These are phyloP conservation scores for Aphidius ervi DNA, from an alignment of 1,140 invertebrate species.

Conservation along the genomic window DNA sequence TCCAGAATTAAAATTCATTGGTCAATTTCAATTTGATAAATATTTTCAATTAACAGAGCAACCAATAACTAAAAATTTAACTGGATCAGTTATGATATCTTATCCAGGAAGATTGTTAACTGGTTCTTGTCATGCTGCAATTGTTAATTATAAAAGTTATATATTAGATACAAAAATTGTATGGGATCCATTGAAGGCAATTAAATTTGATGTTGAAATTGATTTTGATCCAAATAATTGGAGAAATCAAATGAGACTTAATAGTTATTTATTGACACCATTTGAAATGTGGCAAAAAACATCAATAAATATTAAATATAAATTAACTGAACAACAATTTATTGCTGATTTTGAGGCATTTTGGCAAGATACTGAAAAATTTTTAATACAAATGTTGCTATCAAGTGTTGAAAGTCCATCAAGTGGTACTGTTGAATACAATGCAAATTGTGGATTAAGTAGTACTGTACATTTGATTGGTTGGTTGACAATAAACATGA, in stretches of 20 bases:
- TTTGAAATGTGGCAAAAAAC: conserved; percentile 71
- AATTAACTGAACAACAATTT: conserved; percentile 42
- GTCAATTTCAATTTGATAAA: conserved; percentile 49
- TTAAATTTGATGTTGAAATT: conserved; percentile 53
- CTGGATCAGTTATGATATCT: conserved; percentile 58
- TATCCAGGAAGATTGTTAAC: conserved; percentile 70
- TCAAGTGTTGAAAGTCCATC: conserved; percentile 43
- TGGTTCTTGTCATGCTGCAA: conserved; percentile 54
- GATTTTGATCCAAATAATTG: conserved; percentile 51
- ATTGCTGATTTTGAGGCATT: conserved; percentile 45
- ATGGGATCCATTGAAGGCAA: conserved; percentile 56
- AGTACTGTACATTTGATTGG: conserved; percentile 59
- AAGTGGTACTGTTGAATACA: conserved; percentile 38
- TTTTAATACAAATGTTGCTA: conserved; percentile 48
- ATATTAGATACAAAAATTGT: conserved; percentile 49
- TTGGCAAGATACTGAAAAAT: conserved; percentile 59
- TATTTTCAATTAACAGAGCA: conserved; percentile 37
- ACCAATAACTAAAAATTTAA: conserved; percentile 52
- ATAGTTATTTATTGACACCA: conserved; percentile 62
- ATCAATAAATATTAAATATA: conserved; percentile 57
- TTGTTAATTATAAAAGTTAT: conserved; percentile 47
- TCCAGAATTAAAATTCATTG: conserved; percentile 65
- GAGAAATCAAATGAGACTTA: conserved; percentile 45
- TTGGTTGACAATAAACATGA: conserved; percentile 54
- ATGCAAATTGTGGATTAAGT: conserved; percentile 52